Conservation (phyloP, 2,797 vertebrate genomes). For the Lacerta agilis region DNA sequence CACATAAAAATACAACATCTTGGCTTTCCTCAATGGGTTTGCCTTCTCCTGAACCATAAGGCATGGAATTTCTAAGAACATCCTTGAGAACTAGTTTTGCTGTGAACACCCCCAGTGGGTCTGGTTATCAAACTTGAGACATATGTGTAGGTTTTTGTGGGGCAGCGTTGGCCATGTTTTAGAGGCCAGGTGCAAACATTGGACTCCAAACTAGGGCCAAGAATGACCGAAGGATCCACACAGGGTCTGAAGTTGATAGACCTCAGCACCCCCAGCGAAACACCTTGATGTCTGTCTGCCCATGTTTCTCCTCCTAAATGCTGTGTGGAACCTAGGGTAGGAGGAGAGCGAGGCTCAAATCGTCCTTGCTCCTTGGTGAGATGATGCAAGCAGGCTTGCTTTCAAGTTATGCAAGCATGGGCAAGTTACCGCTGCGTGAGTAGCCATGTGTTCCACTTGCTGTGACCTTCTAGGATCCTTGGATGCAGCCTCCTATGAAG, state of each 20-base stretch:
- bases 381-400: not conserved
- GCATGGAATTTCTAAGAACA: not conserved
- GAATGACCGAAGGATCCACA: not conserved
- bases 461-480: not conserved
- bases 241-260: not conserved
- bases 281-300: not conserved
- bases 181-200: not conserved
- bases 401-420: not conserved
- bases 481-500: not conserved
- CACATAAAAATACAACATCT: too few relatives aligned
- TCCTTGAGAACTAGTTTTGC: not conserved
- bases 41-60: not conserved
- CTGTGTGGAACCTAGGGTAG: not conserved
- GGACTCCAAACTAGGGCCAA: not conserved
- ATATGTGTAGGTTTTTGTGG: too few relatives aligned
- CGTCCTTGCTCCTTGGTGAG: not conserved
- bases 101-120: not conserved
- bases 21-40: too few relatives aligned
- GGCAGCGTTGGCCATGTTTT: not conserved
- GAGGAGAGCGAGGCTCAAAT: not conserved
- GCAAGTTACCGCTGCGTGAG: not conserved
- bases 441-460: not conserved
- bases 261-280: too few relatives aligned
- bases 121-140: not conserved
- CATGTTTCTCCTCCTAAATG: not conserved